These are phyloP conservation scores for Myripristis murdjan DNA, from an alignment of 2,797 vertebrate genomes.

Conservation along the genomic window DNA sequence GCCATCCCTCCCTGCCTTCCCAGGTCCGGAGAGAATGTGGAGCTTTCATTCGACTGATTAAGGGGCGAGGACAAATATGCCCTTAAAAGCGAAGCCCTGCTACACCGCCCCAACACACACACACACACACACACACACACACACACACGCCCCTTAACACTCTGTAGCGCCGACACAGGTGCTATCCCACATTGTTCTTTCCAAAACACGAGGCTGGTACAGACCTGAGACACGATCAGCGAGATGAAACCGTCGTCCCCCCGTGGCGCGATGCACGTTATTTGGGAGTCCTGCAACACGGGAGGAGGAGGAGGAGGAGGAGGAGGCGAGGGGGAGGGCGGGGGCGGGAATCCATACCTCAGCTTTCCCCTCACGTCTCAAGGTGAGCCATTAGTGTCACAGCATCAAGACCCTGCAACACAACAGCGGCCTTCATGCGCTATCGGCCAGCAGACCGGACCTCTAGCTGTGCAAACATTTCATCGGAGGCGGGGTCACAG, in stretches of 20 bases:
- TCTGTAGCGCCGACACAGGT: slow-evolving; percentile 74
- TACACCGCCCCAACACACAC: slow-evolving; percentile 24
- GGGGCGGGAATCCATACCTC: too few relatives aligned
- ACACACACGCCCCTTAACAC: slow-evolving; percentile 46
- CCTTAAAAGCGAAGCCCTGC: slow-evolving; percentile 73
- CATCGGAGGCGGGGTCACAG: background rate
- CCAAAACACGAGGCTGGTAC: slow-evolving; percentile 58
- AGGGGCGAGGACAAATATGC: slow-evolving; percentile 84
- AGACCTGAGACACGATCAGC: slow-evolving; percentile 1
- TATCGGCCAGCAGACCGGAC: background rate
- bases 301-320: too few relatives aligned
- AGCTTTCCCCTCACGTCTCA: background rate
- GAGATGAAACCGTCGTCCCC: slow-evolving; percentile 22
- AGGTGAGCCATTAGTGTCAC: background rate
- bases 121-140: slow-evolving; percentile 28
- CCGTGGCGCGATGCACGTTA: background rate
- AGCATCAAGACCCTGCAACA: background rate
- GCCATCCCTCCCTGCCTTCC: slow-evolving; percentile 75
- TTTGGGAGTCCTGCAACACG: slow-evolving; percentile 39
- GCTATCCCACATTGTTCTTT: slow-evolving; percentile 71
- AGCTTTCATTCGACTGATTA: slow-evolving; percentile 84
- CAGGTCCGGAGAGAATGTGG: slow-evolving; percentile 71
- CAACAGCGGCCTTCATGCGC: background rate
- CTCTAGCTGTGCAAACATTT: background rate
- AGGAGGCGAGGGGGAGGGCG: background rate